These are phyloP conservation scores for Pachypeltis micranthus DNA, from an alignment of 1,140 invertebrate species.

Conservation along the genomic window DNA sequence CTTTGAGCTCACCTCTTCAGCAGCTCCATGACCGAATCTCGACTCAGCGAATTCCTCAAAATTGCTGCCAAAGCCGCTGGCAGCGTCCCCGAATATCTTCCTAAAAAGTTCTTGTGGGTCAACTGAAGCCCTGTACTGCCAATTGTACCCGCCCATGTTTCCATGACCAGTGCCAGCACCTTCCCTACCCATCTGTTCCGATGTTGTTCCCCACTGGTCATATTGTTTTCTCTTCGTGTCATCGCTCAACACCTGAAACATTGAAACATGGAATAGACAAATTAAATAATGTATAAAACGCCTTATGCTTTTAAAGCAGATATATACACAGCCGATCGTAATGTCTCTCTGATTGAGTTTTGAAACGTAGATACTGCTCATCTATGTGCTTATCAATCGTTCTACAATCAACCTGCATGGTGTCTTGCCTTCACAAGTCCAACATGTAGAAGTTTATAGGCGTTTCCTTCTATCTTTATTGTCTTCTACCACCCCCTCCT, in stretches of 20 bases:
- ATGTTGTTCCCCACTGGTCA: conserved; percentile 82
- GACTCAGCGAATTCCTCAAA: conserved; percentile 75
- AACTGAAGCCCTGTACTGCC: conserved; percentile 75
- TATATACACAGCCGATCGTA: too few relatives aligned
- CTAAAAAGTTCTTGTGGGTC: conserved; percentile 94
- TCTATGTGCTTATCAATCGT: too few relatives aligned
- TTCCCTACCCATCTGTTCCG: conserved; percentile 69
- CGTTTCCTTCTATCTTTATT: too few relatives aligned
- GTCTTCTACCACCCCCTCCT: too few relatives aligned
- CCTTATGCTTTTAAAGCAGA: too few relatives aligned
- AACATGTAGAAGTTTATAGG: too few relatives aligned
- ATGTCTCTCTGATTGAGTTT: too few relatives aligned
- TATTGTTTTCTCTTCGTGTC: conserved; percentile 83
- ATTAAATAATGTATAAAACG: too few relatives aligned
- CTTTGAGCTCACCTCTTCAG: conserved; percentile 69
- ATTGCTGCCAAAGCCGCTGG: conserved; percentile 42
- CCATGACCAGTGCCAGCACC: conserved; percentile 30
- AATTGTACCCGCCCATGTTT: conserved; percentile 45
- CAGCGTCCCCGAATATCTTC: conserved; percentile 73
- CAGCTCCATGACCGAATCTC: conserved; percentile 76
- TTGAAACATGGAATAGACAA: too few relatives aligned
- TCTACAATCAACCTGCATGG: too few relatives aligned
- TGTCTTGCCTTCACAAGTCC: too few relatives aligned
- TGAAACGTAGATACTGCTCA: too few relatives aligned
- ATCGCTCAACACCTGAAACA: conserved; percentile 87